Conservation (phyloP, 1,140 invertebrate genomes). For the Ceratitis capitata region DNA sequence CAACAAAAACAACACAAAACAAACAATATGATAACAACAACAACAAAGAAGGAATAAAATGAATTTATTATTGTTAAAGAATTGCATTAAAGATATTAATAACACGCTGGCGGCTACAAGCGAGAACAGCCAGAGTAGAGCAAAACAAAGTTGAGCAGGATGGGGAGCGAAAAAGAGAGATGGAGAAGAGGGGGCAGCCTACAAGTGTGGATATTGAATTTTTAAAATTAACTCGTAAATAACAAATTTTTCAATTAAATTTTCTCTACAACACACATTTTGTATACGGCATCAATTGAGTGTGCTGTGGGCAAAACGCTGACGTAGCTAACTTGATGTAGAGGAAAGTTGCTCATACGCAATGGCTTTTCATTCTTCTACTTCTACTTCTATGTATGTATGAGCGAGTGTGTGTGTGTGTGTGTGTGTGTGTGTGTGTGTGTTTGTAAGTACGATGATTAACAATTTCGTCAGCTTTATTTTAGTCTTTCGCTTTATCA, state of each 20-base stretch:
- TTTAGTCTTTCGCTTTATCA: not conserved
- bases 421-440: not conserved
- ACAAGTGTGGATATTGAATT: not conserved
- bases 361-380: not conserved
- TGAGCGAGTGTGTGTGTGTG: not conserved
- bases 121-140: not conserved
- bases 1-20: not conserved
- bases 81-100: conserved; percentile 2
- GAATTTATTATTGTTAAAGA: not conserved
- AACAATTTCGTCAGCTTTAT: conserved; percentile 18
- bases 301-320: not conserved
- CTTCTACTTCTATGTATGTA: not conserved
- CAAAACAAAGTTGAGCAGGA: no score
- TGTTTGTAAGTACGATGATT: not conserved
- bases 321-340: not conserved
- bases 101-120: no score
- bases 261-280: not conserved
- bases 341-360: not conserved
- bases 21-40: not conserved
- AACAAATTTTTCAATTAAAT: conserved; percentile 2
- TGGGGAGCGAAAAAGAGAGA: no score
- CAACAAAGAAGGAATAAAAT: not conserved
- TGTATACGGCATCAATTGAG: not conserved
- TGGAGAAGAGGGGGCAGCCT: no score
- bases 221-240: not conserved